Evolutionary conservation across 2,113 vertebrate species (phyloP), one percentile per base, ranked within the genome.

Genomic region (Myrmecobius fasciatus): DNA sequence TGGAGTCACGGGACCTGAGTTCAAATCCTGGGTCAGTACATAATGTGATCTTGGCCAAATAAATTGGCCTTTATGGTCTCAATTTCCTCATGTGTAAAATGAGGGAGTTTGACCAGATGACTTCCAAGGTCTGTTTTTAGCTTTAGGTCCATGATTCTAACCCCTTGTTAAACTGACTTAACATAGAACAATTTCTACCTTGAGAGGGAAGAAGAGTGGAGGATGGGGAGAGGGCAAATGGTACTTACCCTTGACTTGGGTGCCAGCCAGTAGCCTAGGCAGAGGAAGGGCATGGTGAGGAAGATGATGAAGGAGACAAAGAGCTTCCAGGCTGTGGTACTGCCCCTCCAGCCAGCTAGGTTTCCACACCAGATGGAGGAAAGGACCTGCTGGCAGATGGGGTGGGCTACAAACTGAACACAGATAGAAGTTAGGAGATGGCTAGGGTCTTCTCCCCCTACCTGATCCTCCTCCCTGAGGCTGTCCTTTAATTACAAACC

Each of bases 381-480:
- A 54, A 99, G 98, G 52, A 99, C 99, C 98, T 99, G 99, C 97
- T 99, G 99, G 97, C 99, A 99, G 97, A 99, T 99, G 28, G 99
- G 99, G 83, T 99, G 99, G 0, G 99, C 99, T 97, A 99, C 99
- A 97, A 99, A 99, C 99, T 99, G 93, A 96, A 91, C 92, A 96
- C 92, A 92, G 53, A 83, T 0, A 20, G 14, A 20, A 83, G n/a
- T 43, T 8, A 83, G n/a, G 17, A 83, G 20, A 43, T 22, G 67
- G 17, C 67, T 43, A 8, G 67, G n/a, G 67, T 43, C 67, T 43
- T 43, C 17, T 22, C 67, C 43, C 17, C 67, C 7, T 8, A 43
- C n/a, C 67, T 7, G 6, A 17, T 24, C 7, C 67, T 43, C n/a
- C 67, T 8, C 67, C 67, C 67, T 24, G 6, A 83, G 67, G n/a